Conservation (phyloP, 1,140 invertebrate species). For the Matsumurasca onukii region DNA sequence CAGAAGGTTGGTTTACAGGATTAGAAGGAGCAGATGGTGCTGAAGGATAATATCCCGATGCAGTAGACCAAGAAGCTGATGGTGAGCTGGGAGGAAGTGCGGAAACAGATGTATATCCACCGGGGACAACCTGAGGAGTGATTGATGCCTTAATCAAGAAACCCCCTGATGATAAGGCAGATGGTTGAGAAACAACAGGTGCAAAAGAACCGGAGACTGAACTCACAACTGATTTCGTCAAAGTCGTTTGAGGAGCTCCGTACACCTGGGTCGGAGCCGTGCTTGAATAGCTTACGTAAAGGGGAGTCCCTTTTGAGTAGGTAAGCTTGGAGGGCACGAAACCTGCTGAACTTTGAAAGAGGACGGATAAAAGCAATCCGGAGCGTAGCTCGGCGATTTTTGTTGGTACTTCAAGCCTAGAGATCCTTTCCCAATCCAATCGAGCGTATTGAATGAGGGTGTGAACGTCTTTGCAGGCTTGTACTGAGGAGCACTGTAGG, state of each 20-base stretch:
- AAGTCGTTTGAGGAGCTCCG: not conserved
- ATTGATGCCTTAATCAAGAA: no score
- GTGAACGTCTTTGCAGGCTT: no score
- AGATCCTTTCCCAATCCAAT: no score
- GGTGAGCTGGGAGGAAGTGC: not conserved
- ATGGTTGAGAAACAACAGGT: not conserved
- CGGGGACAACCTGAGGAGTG: no score
- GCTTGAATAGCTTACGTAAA: not conserved
- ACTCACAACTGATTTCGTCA: not conserved
- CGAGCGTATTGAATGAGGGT: no score
- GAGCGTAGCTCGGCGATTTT: not conserved
- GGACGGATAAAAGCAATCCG: not conserved
- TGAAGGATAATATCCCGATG: not conserved
- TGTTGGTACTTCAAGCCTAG: no score
- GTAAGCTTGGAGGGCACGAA: not conserved
- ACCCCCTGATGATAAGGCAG: not conserved
- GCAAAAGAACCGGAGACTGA: not conserved
- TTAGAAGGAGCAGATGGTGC: not conserved
- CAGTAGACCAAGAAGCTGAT: not conserved
- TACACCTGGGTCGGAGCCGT: not conserved
- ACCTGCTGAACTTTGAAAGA: not conserved
- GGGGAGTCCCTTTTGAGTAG: not conserved
- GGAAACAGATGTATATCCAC: not conserved
- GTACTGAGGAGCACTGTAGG: no score
- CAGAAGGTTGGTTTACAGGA: not conserved